These are phyloP conservation scores for Brachymystax lenok DNA, from an alignment of 2,797 vertebrate genomes.

Conservation along the genomic window DNA sequence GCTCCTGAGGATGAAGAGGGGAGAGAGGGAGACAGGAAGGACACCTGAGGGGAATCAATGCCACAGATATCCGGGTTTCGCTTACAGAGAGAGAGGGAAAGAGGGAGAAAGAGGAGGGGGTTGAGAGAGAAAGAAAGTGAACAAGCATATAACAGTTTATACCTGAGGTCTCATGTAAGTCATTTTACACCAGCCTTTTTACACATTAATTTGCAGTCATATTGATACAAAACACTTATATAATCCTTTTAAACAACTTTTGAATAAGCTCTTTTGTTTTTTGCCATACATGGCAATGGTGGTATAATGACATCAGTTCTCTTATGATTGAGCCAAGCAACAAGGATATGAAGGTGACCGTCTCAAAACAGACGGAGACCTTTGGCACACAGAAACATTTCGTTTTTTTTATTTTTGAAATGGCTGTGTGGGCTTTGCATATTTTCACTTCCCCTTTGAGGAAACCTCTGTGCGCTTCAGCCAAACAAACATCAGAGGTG, in stretches of 20 bases:
- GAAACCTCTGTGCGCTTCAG: conserved; percentile 66
- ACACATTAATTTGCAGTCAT: too few relatives aligned
- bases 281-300: not conserved
- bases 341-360: conserved; percentile 40
- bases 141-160: not conserved
- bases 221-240: too few relatives aligned
- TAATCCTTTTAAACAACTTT: too few relatives aligned
- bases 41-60: conserved; percentile 83
- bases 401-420: conserved; percentile 50
- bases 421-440: conserved; percentile 73
- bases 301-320: conserved; percentile 38
- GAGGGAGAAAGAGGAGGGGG: too few relatives aligned
- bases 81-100: conserved; percentile 53
- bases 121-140: conserved; percentile 9
- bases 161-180: too few relatives aligned
- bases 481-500: conserved; percentile 71
- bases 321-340: conserved; percentile 12
- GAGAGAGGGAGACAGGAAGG: conserved; percentile 80
- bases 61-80: conserved; percentile 78
- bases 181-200: too few relatives aligned
- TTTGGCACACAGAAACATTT: conserved; percentile 58
- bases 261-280: not conserved
- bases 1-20: conserved; percentile 72
- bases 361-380: conserved; percentile 68
- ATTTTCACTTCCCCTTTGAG: conserved; percentile 82